Base-by-base conservation (phyloP, 2,888 invertebrate species). In the Macaria liturata region DNA sequence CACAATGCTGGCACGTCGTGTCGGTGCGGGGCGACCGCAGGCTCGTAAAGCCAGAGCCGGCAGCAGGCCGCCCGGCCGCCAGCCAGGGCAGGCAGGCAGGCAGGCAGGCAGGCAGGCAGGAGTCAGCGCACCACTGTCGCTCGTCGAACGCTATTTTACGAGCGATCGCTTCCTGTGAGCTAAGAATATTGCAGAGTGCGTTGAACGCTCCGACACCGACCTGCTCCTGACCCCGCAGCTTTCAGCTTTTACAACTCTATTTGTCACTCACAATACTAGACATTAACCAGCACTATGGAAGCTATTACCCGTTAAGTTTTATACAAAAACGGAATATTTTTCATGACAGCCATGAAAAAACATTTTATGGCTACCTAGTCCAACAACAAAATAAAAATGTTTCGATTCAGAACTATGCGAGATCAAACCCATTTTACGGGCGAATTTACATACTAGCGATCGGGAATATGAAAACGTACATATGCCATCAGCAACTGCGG, bases 111-210 rank as follows among this genome's bases (percentile, higher is more conserved):
- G 20, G 20, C 20, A 2, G 20, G 20, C 20, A 20, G 20, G 20
- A 20, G 48, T 47, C 61, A 65, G 68, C 68, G 69, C 64, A 47
- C 45, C 64, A 47, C 46, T 57, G 64, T 64, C 61, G 64, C 55
- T 58, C 60, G 54, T 71, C 77, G 71, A 73, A 75, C 69, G 68
- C 69, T 70, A 70, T 70, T 80, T 80, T 78, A 80, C 76, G 79
- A 80, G 44, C 72, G 69, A 72, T 78, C 71, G 77, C 77, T 79
- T 80, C 80, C 80, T 80, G 80, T 71, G 70, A 58, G 71, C 69
- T 65, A 65, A 65, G 67, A 74, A 72, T 70, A 75, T 70, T 68
- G 63, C 70, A 54, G 66, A 61, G 68, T 59, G 64, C 68, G 62
- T 65, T 66, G 66, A 68, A 66, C 68, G 68, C 54, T 54, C 51